A percentile compares a stretch with the other conserved stretches of the same genome.
Conservation (phyloP, 2,797 vertebrate genomes). For the Iguana delicatissima region DNA sequence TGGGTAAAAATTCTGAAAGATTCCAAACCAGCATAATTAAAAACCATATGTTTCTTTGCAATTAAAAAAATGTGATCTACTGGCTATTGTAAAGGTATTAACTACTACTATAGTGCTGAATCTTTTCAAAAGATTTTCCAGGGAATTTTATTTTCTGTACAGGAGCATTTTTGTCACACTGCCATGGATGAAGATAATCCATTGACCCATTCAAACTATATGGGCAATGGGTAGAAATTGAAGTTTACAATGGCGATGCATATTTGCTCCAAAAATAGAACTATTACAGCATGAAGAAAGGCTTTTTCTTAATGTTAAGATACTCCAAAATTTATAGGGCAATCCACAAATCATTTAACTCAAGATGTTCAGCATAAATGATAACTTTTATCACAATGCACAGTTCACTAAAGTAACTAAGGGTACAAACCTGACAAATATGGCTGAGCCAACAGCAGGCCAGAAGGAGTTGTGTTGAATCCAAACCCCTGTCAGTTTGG, state of each 20-base stretch:
- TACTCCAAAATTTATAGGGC: not conserved
- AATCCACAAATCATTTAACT: not conserved
- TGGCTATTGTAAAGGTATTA: constrained; percentile 50
- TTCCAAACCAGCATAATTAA: not conserved
- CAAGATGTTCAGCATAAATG: not conserved
- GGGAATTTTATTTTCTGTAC: not conserved
- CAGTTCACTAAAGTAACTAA: not conserved
- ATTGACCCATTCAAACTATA: not conserved
- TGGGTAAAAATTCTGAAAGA: constrained; percentile 53
- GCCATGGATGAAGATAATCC: not conserved
- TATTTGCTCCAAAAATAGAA: not conserved
- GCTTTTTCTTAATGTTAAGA: constrained; percentile 22
- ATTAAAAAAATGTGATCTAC: constrained; percentile 54
- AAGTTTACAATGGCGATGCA: not conserved
- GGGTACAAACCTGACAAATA: no score
- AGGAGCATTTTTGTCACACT: not conserved
- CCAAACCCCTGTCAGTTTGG: no score
- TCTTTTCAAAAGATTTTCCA: not conserved
- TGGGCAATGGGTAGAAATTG: constrained; percentile 21
- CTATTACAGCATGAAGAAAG: constrained; percentile 22
- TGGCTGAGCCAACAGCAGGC: no score
- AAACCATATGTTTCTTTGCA: constrained; percentile 67
- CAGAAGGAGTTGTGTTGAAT: no score
- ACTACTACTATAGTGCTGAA: not conserved
- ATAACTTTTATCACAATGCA: not conserved